phyloP scores from a whole-genome alignment of 2,797 vertebrate genomes.

The Synaphobranchus kaupii region DNA sequence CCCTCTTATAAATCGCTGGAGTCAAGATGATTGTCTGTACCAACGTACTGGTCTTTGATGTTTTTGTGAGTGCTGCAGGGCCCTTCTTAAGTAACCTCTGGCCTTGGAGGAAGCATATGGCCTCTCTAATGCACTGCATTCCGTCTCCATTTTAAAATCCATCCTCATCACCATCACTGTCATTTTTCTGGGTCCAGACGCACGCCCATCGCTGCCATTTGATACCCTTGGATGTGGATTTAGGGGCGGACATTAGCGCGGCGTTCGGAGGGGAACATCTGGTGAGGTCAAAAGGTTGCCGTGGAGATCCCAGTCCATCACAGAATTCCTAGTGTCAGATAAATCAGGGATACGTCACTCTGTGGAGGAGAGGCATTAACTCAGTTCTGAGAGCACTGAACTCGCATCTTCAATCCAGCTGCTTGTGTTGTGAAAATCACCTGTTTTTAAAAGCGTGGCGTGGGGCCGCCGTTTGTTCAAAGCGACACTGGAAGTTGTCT shows the following conservation, averaged over 20 bases:
- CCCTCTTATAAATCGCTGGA: background rate
- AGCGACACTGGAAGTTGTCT: background rate
- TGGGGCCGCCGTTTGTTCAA: background rate
- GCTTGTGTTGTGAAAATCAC: background rate
- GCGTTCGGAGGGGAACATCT: slow-evolving; percentile 78
- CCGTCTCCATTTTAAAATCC: slow-evolving; percentile 8
- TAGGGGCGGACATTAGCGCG: slow-evolving; percentile 71
- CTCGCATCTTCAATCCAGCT: slow-evolving; percentile 49
- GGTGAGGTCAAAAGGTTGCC: slow-evolving; percentile 79
- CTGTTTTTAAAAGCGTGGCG: background rate
- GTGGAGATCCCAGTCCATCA: slow-evolving; percentile 71
- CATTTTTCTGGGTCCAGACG: slow-evolving; percentile 61
- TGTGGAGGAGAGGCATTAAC: slow-evolving; percentile 61
- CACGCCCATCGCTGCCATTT: slow-evolving; percentile 71
- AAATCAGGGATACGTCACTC: slow-evolving; percentile 77
- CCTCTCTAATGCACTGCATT: slow-evolving; percentile 27
- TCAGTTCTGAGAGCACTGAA: slow-evolving; percentile 65
- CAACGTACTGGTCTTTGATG: background rate
- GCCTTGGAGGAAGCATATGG: slow-evolving; percentile 9
- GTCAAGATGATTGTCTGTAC: background rate
- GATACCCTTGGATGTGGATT: slow-evolving; percentile 77
- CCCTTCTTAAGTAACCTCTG: slow-evolving; percentile 37
- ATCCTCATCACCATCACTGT: slow-evolving; percentile 57
- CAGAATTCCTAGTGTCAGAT: slow-evolving; percentile 82
- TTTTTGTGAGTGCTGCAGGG: background rate